A percentile compares a stretch with the other conserved stretches of the same genome.
These are phyloP conservation scores for Oligia fasciuncula DNA, from an alignment of 2,888 invertebrate species.

Conservation along the genomic window DNA sequence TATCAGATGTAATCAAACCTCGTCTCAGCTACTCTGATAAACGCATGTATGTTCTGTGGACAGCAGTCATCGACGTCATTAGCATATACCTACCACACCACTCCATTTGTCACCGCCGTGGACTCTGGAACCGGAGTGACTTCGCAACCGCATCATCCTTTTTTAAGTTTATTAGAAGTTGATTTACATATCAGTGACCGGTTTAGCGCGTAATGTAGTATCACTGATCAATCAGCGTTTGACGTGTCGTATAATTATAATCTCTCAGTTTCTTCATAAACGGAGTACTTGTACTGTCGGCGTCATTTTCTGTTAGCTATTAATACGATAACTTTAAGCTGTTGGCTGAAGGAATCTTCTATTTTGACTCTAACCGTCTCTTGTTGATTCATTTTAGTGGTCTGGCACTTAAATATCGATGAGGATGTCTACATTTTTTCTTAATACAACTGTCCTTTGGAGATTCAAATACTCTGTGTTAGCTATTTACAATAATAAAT, in stretches of 20 bases:
- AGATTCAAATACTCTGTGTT: background rate
- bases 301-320: slow-evolving; percentile 18
- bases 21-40: slow-evolving; percentile 80
- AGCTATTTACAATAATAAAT: background rate
- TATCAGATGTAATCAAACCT: slow-evolving; percentile 84
- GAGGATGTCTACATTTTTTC: background rate
- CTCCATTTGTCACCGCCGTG: slow-evolving; percentile 69
- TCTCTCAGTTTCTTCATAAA: slow-evolving; percentile 77
- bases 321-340: background rate
- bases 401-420: background rate
- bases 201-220: slow-evolving; percentile 76
- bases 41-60: slow-evolving; percentile 74
- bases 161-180: slow-evolving; percentile 64
- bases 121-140: slow-evolving; percentile 40
- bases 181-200: slow-evolving; percentile 73
- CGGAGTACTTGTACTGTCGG: slow-evolving; percentile 61
- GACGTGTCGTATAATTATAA: slow-evolving; percentile 84
- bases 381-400: background rate
- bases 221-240: slow-evolving; percentile 83
- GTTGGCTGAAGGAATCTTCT: background rate
- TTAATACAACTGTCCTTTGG: background rate
- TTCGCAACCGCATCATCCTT: slow-evolving; percentile 44
- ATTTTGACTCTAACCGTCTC: background rate
- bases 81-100: slow-evolving; percentile 36
- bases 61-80: slow-evolving; percentile 60